phyloP scores from a whole-genome alignment of 1,140 invertebrate species.

The Ceratoteleas bidentatus region DNA sequence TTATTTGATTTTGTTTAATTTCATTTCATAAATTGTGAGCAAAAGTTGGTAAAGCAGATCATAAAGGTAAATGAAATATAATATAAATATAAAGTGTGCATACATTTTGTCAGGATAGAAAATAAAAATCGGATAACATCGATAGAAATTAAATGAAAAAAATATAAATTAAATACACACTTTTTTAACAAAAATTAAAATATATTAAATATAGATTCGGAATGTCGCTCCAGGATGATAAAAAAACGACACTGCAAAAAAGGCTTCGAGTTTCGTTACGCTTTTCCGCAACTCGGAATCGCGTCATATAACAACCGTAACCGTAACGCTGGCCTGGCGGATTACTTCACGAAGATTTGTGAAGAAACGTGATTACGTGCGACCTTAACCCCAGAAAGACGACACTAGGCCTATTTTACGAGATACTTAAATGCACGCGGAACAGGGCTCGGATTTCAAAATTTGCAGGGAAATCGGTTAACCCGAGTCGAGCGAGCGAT shows the following conservation, averaged over 20 bases:
- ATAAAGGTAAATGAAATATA: too few species aligned
- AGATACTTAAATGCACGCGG: constrained; percentile 79
- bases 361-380: constrained; percentile 60
- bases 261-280: constrained; percentile 37
- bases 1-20: too few species aligned
- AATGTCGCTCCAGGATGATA: too few species aligned
- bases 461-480: constrained; percentile 80
- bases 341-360: constrained; percentile 70
- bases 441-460: constrained; percentile 74
- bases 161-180: too few species aligned
- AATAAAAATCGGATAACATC: too few species aligned
- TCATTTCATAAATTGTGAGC: too few species aligned
- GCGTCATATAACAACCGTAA: constrained; percentile 58
- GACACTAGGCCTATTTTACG: constrained; percentile 76
- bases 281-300: constrained; percentile 33
- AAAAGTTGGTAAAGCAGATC: too few species aligned
- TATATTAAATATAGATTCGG: too few species aligned
- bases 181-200: too few species aligned
- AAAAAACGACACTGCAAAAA: constrained; percentile 38
- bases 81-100: too few species aligned
- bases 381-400: constrained; percentile 63
- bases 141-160: too few species aligned
- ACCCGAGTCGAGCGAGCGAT: constrained; percentile 72
- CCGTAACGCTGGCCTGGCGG: constrained; percentile 63
- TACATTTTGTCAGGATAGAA: too few species aligned